A percentile compares a stretch with the other conserved stretches of the same genome.
phyloP scores from a whole-genome alignment of 2,113 vertebrate genomes.

The Aythya baeri region DNA sequence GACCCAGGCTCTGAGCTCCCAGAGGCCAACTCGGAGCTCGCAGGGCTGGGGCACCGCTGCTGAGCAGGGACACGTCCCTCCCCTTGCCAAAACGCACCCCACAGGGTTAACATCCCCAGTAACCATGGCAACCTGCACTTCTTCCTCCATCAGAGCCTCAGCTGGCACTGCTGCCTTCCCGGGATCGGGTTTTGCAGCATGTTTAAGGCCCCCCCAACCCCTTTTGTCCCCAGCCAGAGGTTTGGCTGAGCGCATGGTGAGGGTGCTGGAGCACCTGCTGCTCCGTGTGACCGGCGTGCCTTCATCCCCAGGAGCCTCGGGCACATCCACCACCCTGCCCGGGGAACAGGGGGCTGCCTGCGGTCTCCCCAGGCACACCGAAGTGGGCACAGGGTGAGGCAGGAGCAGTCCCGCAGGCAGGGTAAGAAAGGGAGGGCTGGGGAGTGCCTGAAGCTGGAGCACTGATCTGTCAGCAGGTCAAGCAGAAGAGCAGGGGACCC shows the following conservation, averaged over 20 bases:
- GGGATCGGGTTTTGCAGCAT: conserved; percentile 5
- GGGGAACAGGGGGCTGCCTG: neutral
- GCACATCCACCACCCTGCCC: rapidly evolving
- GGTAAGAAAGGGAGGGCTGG: neutral
- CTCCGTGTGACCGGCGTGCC: neutral
- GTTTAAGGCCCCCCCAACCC: neutral
- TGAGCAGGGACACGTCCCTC: neutral
- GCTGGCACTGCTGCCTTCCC: conserved; percentile 31
- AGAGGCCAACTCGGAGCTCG: neutral
- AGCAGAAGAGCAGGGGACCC: neutral
- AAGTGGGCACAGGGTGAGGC: neutral
- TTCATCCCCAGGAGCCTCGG: neutral
- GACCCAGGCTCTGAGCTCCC: neutral
- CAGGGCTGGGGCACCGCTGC: neutral
- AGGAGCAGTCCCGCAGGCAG: neutral
- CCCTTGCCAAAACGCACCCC: neutral
- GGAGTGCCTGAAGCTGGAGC: rapidly evolving
- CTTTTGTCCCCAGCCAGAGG: neutral
- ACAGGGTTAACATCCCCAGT: conserved; percentile 51
- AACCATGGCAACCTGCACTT: conserved; percentile 54
- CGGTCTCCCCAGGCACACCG: neutral
- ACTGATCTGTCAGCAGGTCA: neutral
- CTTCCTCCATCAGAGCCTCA: conserved; percentile 35
- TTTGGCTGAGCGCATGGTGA: neutral
- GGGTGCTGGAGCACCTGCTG: neutral